These are phyloP conservation scores for Macquaria ambigua DNA, from an alignment of 2,113 vertebrate species.

Conservation along the genomic window DNA sequence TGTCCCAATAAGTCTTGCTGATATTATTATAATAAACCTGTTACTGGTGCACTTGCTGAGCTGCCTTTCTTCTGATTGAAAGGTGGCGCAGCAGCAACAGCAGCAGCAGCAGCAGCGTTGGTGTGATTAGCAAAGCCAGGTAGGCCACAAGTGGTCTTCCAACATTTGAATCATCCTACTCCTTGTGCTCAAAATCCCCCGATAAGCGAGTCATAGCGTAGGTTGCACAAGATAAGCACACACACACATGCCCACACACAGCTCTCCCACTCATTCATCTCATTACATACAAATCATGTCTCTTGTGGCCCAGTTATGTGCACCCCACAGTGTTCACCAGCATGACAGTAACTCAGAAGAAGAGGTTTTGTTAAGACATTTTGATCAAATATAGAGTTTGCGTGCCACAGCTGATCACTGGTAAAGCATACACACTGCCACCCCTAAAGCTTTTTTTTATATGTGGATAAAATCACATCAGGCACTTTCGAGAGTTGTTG, in stretches of 20 bases:
- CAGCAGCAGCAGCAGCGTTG: conserved; percentile 55
- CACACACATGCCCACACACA: conserved; percentile 69
- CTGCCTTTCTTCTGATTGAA: conserved; percentile 39
- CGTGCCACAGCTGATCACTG: background rate
- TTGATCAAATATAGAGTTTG: background rate
- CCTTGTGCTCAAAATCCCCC: conserved; percentile 58
- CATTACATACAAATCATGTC: conserved; percentile 62
- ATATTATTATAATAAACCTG: conserved; percentile 10
- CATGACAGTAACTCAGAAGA: conserved; percentile 14
- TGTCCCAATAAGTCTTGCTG: conserved; percentile 7
- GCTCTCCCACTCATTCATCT: conserved; percentile 74
- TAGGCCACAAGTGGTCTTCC: conserved; percentile 73
- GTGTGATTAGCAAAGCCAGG: conserved; percentile 68
- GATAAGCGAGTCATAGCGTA: conserved; percentile 68
- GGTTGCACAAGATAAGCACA: conserved; percentile 60
- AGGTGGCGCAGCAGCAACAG: conserved; percentile 13
- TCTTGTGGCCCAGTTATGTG: conserved; percentile 40
- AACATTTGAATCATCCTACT: conserved; percentile 71
- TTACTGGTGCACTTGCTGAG: background rate
- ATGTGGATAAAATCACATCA: conserved; percentile 2
- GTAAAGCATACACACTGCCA: background rate
- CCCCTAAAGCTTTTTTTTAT: background rate
- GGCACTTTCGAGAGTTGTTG: conserved; percentile 8
- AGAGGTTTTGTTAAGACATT: conserved; percentile 4
- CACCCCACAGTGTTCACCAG: conserved; percentile 25